Evolutionary conservation across 2,797 vertebrate genomes (phyloP), one percentile per base, ranked within the genome.

Genomic region (Rhinichthys osculus): DNA sequence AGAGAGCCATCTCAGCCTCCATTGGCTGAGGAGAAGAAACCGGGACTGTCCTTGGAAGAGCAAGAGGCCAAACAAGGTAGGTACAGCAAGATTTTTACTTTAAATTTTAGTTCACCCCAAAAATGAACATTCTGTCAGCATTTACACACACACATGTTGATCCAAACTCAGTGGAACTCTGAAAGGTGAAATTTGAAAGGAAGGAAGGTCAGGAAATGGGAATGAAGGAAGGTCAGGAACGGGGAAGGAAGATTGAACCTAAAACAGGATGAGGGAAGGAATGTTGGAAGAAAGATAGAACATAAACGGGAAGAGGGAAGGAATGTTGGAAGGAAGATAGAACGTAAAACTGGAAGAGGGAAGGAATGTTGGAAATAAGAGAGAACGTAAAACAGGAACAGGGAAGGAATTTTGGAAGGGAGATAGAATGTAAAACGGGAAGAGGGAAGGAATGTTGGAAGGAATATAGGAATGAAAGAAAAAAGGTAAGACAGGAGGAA

Each of bases 11-110:
- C 90, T 47, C 84, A 62, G 0, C 90, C 94, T 72, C 91, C 92
- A 57, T 19, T 89, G 7, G 81, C 91, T 0, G 98, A 99, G 85
- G 98, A 99, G 89, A 99, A 96, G 91, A 98, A 93, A 87, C 97
- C 97, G 11, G 90, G 94, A 0, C 97, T 98, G 38, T 97, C 95
- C 13, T 95, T 96, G 91, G 98, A 99, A 92, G 97, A 99, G 89
- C 70, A 99, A 81, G 98, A 99, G 92, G 98, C 98, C 76, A 99
- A 98, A 90, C 98, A 99, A 97, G 98, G 98, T 99, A 97, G 98
- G 98, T 99, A 94, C 5, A 7, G 44, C 21, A 27, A 21, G 47
- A 42, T 50, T 71, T 64, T 62, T 13, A n/a, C 11, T 77, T 5
- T 14, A 54, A 54, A 57, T 59, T 14, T 52, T 44, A 13, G 7